Evolutionary conservation across 2,888 invertebrate genomes (phyloP).

Genomic region (Hypolimnas misippus): DNA sequence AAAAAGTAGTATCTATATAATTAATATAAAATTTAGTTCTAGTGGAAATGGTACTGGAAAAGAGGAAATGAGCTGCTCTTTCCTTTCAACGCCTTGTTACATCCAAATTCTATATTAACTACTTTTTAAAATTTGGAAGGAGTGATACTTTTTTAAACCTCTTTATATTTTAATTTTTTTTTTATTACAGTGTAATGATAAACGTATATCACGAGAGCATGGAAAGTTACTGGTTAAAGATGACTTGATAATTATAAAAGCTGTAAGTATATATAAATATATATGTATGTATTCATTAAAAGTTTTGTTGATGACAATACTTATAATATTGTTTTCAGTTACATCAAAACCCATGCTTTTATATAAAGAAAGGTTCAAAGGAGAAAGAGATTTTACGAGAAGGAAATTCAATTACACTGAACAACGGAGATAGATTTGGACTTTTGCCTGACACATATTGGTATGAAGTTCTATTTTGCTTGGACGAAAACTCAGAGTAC

Average conservation of each 20-base stretch:
- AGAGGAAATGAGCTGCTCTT: too few species aligned
- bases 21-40: not conserved
- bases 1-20: not conserved
- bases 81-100: too few species aligned
- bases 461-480: conserved; percentile 65
- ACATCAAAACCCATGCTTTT: conserved; percentile 83
- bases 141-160: too few species aligned
- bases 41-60: too few species aligned
- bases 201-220: conserved; percentile 81
- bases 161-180: too few species aligned
- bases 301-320: too few species aligned
- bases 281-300: too few species aligned
- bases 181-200: conserved; percentile 74
- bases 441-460: conserved; percentile 77
- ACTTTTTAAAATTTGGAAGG: too few species aligned
- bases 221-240: conserved; percentile 68
- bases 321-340: conserved; percentile 63
- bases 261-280: conserved; percentile 63
- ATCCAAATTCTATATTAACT: too few species aligned
- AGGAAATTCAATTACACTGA: conserved; percentile 57
- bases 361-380: conserved; percentile 53
- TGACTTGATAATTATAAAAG: conserved; percentile 66
- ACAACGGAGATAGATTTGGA: conserved; percentile 80
- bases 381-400: conserved; percentile 62
- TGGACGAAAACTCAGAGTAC: conserved; percentile 30